Evolutionary conservation across 1,140 invertebrate genomes (phyloP).

Genomic region (Samia ricini): DNA sequence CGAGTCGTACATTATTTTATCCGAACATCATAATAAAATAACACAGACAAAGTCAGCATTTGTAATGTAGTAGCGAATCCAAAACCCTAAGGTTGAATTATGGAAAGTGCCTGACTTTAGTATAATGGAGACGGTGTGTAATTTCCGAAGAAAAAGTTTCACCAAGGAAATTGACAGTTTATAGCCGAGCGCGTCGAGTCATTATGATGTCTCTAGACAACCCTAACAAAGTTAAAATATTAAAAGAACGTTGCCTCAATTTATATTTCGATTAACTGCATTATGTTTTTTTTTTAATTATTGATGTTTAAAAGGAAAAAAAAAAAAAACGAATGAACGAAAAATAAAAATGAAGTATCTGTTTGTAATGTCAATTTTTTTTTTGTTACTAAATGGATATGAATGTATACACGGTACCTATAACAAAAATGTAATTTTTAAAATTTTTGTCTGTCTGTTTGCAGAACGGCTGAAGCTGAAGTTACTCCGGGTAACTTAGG

Average conservation of each 20-base stretch:
- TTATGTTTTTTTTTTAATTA: neutral
- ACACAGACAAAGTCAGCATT: neutral
- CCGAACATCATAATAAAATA: too few relatives aligned
- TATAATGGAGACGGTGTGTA: constrained; percentile 2
- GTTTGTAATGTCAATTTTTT: too few relatives aligned
- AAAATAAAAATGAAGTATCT: too few relatives aligned
- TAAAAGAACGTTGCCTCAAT: neutral
- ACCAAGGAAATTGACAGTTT: constrained; percentile 23
- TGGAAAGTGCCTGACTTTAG: constrained; percentile 2
- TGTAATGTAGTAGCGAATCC: neutral
- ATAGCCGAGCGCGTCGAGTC: neutral
- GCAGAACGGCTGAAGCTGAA: too few relatives aligned
- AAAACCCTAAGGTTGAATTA: neutral
- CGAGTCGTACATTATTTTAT: too few relatives aligned
- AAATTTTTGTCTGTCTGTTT: too few relatives aligned
- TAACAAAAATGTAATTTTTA: too few relatives aligned
- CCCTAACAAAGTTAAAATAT: constrained; percentile 1
- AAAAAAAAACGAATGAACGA: neutral
- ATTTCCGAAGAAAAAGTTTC: constrained; percentile 20
- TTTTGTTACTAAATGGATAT: too few relatives aligned
- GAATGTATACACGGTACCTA: too few relatives aligned
- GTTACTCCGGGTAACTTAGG: too few relatives aligned
- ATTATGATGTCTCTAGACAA: neutral
- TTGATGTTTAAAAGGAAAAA: neutral
- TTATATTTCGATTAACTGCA: neutral